Evolutionary conservation across 2,888 invertebrate species (phyloP), one percentile per base, ranked within the genome.

Genomic region (Coleophora deauratella): DNA sequence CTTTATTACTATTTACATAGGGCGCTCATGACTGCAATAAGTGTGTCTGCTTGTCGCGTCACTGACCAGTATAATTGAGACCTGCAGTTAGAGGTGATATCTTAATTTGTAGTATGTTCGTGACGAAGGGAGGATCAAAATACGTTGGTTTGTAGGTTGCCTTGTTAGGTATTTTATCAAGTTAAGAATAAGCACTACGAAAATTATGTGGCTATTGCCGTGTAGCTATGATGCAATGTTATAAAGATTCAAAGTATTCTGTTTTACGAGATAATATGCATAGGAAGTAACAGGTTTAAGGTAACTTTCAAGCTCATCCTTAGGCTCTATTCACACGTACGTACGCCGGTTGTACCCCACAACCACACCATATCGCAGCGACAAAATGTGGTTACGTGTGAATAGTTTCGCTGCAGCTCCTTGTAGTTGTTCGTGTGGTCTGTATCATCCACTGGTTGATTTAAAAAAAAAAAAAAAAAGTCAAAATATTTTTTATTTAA

Each of bases 181-280:
- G 56, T 47, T 43, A 4, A 44, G 54, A 59, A 57, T 61, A 70
- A 66, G 38, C 33, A 44, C 62, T 69, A 64, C 61, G 59, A 70
- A 69, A 72, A 57, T 52, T 51, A 52, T 52, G 50, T 30, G 40
- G 44, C 43, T 46, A 37, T 37, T 37, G 14, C 28, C 9, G 15
- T 13, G 2, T 49, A 55, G 49, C 51, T 51, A 43, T 59, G 54
- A 54, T 50, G 62, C 44, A 59, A 61, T 57, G 55, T 53, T 37
- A 27, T 27, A 11, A 55, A 51, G 46, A 50, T 50, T 46, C 35
- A 15, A 42, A 44, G 35, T 27, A 31, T 42, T 42, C 40, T 12
- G 32, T 40, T 40, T 45, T 47, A 35, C 28, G 2, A 34, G 14
- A 12, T 27, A 10, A 10, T 12, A 27, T 34, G 15, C 10, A 13